Conservation (phyloP, 2,888 invertebrate species). For the Lasioglossum leucozonium region DNA sequence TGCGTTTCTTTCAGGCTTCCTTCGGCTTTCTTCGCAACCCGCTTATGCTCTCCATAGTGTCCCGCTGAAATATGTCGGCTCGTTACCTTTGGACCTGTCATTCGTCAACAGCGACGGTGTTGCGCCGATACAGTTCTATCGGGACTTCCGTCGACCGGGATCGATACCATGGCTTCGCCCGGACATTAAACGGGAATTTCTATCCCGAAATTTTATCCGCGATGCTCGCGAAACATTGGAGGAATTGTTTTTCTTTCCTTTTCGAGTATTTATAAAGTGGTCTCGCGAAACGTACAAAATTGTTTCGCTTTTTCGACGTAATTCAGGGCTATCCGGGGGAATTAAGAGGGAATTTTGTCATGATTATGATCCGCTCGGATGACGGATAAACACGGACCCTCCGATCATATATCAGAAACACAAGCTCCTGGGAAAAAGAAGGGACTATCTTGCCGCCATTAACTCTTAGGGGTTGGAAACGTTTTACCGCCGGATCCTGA, state of each 20-base stretch:
- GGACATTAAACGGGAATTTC: neutral
- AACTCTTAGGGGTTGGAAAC: slow-evolving; percentile 41
- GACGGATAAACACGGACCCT: slow-evolving; percentile 3
- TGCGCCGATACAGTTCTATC: slow-evolving; percentile 2
- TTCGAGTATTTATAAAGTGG: neutral
- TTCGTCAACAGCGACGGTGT: neutral
- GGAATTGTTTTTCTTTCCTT: neutral
- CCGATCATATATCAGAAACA: slow-evolving; percentile 27
- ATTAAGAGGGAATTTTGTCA: neutral
- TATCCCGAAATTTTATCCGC: neutral
- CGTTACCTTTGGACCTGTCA: slow-evolving; percentile 7
- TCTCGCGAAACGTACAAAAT: neutral
- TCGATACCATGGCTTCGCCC: neutral
- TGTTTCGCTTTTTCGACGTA: neutral
- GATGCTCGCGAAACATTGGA: neutral
- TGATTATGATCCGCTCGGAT: neutral
- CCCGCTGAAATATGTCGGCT: slow-evolving; percentile 12
- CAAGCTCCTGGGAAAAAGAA: slow-evolving; percentile 37
- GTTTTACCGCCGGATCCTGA: slow-evolving; percentile 31
- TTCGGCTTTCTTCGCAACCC: slow-evolving; percentile 8
- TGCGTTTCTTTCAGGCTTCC: slow-evolving; percentile 18
- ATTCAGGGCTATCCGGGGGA: neutral
- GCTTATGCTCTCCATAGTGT: slow-evolving; percentile 19
- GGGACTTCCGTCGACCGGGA: neutral
- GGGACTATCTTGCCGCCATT: slow-evolving; percentile 29